Base-by-base conservation (phyloP, 2,113 vertebrate genomes). In the Corythornis cristatus region DNA sequence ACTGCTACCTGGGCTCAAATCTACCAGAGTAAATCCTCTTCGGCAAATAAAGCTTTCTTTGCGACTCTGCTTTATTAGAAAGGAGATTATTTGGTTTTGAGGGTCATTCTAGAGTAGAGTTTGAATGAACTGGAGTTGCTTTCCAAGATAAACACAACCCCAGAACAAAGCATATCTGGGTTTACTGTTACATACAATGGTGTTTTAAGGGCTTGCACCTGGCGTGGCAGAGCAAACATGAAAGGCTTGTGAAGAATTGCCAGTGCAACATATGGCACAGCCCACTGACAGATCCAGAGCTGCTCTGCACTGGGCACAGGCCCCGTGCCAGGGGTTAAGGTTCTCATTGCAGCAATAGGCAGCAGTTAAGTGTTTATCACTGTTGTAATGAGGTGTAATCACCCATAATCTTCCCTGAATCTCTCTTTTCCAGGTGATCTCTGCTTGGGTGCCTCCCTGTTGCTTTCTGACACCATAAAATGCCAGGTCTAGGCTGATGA, bases 161-260 rank as follows among this genome's bases (percentile, higher is more conserved):
- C 68, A 88, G 96, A 95, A 95, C 71, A 96, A 96, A 95, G 95
- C 90, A 86, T 94, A 92, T 96, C 56, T 94, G 90, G 78, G 81
- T 93, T 86, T 90, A 92, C 82, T 79, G 76, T 96, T 93, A 85
- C 72, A 84, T 93, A 88, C 94, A 80, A 43, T 91, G 91, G 60
- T 50, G 23, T 50, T 90, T 92, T 89, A 95, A 96, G 92, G 78
- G 73, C 90, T 93, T 90, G 84, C 84, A 93, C 92, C 88, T 96
- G 92, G 89, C 6, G 11, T 67, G 72, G 88, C 78, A 46, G 68
- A 57, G 56, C 18, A 61, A 84, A 20, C 77, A 45, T 57, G 64
- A 87, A 78, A 89, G 77, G 76, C 95, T 45, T 83, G 67, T 89
- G 96, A 96, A 94, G 90, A 88, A 94, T 87, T 94, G 94, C 93